phyloP scores from a whole-genome alignment of 2,113 vertebrate species.

The Dinomys branickii region DNA sequence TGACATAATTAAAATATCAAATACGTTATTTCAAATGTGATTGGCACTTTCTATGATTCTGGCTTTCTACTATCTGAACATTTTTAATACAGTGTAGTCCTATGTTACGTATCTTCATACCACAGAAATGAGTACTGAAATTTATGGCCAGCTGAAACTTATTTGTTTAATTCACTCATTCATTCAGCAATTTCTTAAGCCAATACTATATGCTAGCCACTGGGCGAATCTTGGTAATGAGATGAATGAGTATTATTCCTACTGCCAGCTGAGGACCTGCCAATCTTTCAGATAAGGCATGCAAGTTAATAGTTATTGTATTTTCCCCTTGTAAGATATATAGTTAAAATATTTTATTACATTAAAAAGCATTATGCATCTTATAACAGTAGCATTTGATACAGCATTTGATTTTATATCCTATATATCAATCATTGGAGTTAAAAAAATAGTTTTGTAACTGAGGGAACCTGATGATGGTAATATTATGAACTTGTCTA shows the following conservation, averaged over 20 bases:
- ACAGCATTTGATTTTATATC: conserved; percentile 32
- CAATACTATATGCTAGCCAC: not conserved
- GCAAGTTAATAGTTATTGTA: not conserved
- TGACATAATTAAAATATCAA: not conserved
- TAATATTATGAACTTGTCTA: not conserved
- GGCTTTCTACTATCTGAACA: not conserved
- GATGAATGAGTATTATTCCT: not conserved
- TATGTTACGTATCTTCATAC: conserved; percentile 11
- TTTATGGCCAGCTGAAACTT: not conserved
- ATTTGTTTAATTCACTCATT: not conserved
- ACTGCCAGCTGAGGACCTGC: not conserved
- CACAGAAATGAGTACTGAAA: not conserved
- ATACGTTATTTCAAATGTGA: not conserved
- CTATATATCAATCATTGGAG: not conserved
- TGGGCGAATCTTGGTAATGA: not conserved
- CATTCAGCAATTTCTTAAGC: not conserved
- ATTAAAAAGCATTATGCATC: conserved; percentile 8
- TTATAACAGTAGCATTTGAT: not conserved
- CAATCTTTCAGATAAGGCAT: not conserved
- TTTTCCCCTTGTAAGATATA: not conserved
- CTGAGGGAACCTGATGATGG: not conserved
- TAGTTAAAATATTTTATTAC: not conserved
- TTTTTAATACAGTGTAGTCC: not conserved
- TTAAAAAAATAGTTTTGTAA: not conserved
- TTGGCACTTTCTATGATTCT: not conserved